Evolutionary conservation across 2,113 vertebrate species (phyloP).

Genomic region (Trematocara stigmaticum): DNA sequence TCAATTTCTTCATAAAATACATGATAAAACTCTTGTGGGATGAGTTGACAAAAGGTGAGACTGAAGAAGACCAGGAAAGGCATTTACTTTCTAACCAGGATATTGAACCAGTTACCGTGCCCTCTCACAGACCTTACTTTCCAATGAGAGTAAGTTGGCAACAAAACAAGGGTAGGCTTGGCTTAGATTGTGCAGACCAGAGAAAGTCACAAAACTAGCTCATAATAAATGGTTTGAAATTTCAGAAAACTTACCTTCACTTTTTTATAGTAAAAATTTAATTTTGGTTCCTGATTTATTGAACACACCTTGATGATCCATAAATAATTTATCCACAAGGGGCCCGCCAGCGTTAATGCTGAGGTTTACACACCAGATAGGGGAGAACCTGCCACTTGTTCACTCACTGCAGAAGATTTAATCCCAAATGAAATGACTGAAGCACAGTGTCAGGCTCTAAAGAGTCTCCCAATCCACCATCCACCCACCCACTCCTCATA

Average conservation of each 20-base stretch:
- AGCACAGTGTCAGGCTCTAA: slow-evolving; percentile 62
- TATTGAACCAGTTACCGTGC: background rate
- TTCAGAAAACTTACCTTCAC: background rate
- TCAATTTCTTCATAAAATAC: background rate
- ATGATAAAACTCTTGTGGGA: background rate
- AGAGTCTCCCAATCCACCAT: slow-evolving; percentile 39
- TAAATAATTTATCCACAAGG: slow-evolving; percentile 52
- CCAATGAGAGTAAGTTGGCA: background rate
- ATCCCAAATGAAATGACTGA: slow-evolving; percentile 72
- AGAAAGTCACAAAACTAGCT: background rate
- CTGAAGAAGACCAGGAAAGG: background rate
- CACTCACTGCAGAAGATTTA: slow-evolving; percentile 54
- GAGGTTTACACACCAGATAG: slow-evolving; percentile 41
- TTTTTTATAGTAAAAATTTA: background rate
- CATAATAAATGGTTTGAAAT: background rate
- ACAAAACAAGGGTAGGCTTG: background rate
- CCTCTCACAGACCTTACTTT: background rate
- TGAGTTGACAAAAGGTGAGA: background rate
- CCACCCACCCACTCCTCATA: slow-evolving; percentile 1
- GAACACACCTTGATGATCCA: slow-evolving; percentile 34
- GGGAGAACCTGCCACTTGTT: slow-evolving; percentile 65
- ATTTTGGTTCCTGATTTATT: background rate
- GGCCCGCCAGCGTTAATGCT: background rate
- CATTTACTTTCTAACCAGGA: background rate
- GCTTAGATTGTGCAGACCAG: background rate